Percentiles rank a stretch among this genome's conserved stretches.
Evolutionary conservation across 53 echinoderm and acorn worm genomes (phyloP).

Genomic region (Luidia sarsii): DNA sequence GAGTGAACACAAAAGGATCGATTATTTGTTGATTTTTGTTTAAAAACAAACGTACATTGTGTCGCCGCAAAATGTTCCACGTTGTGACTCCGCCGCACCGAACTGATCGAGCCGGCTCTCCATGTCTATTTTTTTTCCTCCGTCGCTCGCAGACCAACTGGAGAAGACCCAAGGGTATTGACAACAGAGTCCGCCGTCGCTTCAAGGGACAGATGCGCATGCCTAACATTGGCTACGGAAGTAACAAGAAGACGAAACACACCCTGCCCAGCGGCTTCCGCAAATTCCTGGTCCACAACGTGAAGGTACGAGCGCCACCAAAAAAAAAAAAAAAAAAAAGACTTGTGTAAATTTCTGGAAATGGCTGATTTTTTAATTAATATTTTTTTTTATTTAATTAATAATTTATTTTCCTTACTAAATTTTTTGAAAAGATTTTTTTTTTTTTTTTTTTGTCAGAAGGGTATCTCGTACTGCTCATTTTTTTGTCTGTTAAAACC

Average conservation of each 20-base stretch:
- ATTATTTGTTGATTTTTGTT: no score
- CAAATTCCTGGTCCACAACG: conserved; percentile 95
- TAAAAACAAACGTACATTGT: neutral
- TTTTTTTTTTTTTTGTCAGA: no score
- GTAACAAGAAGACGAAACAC: conserved; percentile 90
- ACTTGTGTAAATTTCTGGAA: no score
- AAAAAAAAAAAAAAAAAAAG: no score
- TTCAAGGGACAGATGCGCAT: conserved; percentile 97
- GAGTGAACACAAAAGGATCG: no score
- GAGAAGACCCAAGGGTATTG: conserved; percentile 99
- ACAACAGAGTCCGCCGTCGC: conserved; percentile 93
- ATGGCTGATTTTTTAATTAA: no score
- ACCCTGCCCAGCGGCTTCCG: conserved; percentile 93
- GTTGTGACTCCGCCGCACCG: neutral
- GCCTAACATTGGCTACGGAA: conserved; percentile 98
- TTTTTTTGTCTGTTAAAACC: no score
- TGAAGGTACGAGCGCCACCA: conserved; percentile 89
- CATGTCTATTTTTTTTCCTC: neutral
- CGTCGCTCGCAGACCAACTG: conserved; percentile 69
- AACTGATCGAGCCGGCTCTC: neutral
- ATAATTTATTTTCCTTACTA: no score
- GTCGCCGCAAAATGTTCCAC: neutral
- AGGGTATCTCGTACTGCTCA: no score
- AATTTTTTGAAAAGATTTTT: no score
- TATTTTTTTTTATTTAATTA: no score